These are phyloP conservation scores for Amphiura filiformis DNA, from an alignment of 35 echinoderm and acorn worm species.

Conservation along the genomic window DNA sequence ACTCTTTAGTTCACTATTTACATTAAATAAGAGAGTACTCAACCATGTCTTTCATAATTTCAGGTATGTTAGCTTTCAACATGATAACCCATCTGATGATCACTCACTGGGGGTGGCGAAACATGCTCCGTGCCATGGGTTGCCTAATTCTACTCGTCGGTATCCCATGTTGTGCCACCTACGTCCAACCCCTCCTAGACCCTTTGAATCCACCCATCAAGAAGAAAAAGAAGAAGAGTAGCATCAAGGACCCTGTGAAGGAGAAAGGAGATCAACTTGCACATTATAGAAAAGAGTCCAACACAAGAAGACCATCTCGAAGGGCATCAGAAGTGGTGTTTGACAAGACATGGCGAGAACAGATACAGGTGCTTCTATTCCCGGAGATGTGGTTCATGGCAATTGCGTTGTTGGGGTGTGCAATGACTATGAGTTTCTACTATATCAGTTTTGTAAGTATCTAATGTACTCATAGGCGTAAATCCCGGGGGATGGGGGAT, in stretches of 20 bases:
- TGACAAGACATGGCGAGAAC: conserved; percentile 12
- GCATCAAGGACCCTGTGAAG: background rate
- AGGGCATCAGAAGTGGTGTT: background rate
- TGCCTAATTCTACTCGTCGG: conserved; percentile 49
- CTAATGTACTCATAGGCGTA: no score
- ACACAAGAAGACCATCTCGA: background rate
- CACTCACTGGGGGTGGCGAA: conserved; percentile 57
- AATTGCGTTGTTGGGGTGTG: conserved; percentile 69
- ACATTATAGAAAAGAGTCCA: background rate
- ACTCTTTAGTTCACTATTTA: no score
- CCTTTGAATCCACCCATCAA: background rate
- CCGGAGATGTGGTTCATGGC: conserved; percentile 80
- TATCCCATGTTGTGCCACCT: conserved; percentile 53
- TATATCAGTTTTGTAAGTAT: conserved; percentile 87
- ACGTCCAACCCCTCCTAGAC: conserved; percentile 30
- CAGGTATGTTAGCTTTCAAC: conserved; percentile 72
- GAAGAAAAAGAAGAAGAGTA: background rate
- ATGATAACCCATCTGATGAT: conserved; percentile 60
- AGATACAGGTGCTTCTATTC: conserved; percentile 49
- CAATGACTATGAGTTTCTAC: conserved; percentile 90
- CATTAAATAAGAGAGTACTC: no score
- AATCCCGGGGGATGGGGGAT: no score
- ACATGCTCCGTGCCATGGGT: conserved; percentile 73
- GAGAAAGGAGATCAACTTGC: background rate
- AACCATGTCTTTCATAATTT: no score